Percentiles rank a stretch among this genome's conserved stretches.
phyloP scores from a whole-genome alignment of 1,140 invertebrate genomes.

The Elysia chlorotica region DNA sequence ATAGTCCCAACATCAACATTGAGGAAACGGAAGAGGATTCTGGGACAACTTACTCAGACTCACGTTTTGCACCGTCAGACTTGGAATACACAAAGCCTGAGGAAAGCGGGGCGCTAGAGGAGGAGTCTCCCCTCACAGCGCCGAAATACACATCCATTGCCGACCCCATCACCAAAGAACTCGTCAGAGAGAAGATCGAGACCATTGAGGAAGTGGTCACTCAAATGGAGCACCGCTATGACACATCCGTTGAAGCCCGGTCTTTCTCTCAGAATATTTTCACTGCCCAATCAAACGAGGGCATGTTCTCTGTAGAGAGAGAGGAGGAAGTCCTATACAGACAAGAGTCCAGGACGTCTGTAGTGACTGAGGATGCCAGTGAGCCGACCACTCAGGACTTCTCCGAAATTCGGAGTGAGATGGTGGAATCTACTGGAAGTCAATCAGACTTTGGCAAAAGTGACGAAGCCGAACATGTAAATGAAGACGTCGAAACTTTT shows the following conservation, averaged over 20 bases:
- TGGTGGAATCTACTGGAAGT: conserved; percentile 13
- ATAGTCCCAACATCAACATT: too few species aligned
- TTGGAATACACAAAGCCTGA: too few species aligned
- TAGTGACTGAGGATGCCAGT: conserved; percentile 8
- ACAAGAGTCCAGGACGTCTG: not conserved
- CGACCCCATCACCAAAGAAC: conserved; percentile 14
- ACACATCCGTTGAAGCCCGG: not conserved
- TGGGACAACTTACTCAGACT: too few species aligned
- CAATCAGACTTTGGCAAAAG: conserved; percentile 11
- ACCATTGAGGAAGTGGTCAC: conserved; percentile 17
- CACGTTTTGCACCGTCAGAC: not conserved
- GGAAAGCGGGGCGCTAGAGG: too few species aligned
- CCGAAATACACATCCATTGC: conserved; percentile 1
- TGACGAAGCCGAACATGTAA: too few species aligned
- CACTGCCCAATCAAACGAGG: not conserved
- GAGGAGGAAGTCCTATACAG: not conserved
- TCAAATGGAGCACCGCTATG: conserved; percentile 12
- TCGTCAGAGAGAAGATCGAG: conserved; percentile 20
- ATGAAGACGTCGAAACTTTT: too few species aligned
- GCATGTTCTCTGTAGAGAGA: not conserved
- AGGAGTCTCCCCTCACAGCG: conserved; percentile 16
- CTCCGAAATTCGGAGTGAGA: conserved; percentile 20
- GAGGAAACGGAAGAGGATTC: too few species aligned
- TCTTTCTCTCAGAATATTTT: not conserved
- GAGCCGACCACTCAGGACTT: conserved; percentile 23